Evolutionary conservation across 2,113 vertebrate genomes (phyloP).

Genomic region (Pimephales promelas): DNA sequence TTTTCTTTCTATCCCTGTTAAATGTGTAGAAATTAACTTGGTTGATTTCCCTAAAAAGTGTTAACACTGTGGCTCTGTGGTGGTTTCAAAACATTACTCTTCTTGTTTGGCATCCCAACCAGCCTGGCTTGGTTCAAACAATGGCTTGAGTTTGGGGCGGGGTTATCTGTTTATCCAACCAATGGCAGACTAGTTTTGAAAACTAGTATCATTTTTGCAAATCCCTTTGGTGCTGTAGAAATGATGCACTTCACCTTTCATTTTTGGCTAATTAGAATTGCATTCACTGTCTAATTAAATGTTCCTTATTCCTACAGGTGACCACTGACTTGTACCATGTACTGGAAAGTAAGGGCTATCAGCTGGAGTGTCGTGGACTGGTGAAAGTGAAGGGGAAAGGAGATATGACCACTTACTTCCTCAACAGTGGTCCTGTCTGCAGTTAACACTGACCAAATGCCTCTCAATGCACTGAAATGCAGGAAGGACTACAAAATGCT

Average conservation of each 20-base stretch:
- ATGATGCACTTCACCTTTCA: not conserved
- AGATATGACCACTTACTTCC: constrained; percentile 98
- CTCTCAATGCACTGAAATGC: constrained; percentile 67
- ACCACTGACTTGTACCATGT: constrained; percentile 93
- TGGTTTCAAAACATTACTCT: not conserved
- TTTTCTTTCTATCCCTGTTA: not conserved
- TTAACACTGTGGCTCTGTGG: not conserved
- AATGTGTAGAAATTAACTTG: not conserved
- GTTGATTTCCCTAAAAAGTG: not conserved
- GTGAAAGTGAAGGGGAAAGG: constrained; percentile 98
- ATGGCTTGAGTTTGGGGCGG: not conserved
- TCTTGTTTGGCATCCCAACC: not conserved
- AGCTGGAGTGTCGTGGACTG: constrained; percentile 89
- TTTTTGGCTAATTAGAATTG: not conserved
- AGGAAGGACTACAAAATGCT: constrained; percentile 16
- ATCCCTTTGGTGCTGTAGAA: not conserved
- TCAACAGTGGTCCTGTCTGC: constrained; percentile 85
- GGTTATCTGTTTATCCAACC: not conserved
- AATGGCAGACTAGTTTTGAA: not conserved
- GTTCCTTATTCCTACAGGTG: constrained; percentile 76
- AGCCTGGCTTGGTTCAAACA: not conserved
- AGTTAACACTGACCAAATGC: constrained; percentile 79
- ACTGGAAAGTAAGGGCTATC: constrained; percentile 90
- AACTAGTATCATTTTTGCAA: not conserved
- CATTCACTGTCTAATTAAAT: not conserved